Base-by-base conservation (phyloP, 2,113 vertebrate genomes). In the Cheirogaleus medius region DNA sequence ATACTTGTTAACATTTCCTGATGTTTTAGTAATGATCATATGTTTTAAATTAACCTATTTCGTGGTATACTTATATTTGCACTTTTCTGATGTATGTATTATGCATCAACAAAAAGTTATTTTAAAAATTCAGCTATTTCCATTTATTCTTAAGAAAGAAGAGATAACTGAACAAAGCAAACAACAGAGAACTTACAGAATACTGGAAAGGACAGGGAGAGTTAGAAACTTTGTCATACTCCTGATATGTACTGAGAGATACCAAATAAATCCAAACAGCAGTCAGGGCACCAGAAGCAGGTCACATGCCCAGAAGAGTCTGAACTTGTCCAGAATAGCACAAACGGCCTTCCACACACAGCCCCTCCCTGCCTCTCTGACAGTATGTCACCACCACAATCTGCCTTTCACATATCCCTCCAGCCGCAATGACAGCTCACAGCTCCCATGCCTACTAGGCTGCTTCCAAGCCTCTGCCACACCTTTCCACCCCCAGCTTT, bases 41-140 rank as follows among this genome's bases (percentile, higher is more conserved):
- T 44, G 42, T 84, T 95, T 92, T 81, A 56, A 49, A 82, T 58
- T 44, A 76, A 58, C 17, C 49, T 91, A 49, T 88, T 87, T 83
- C 68, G 25, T 13, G 34, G 14, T 82, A 49, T n/a, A 68, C 56
- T 87, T 91, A 32, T 13, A 85, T 86, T 56, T 76, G 47, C 47
- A 81, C 54, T 91, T 94, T 80, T 52, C 42, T 76, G 49, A 32
- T 76, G 5, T 37, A 69, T 71, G 44, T 47, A 18, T 85, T 85
- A 64, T 34, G 49, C 71, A 81, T 39, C 29, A 76, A 83, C 9
- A 87, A 68, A 84, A 73, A 71, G 20, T 66, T 74, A 73, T 56
- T 91, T 83, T 85, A 71, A 77, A 83, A 94, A 56, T 17, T 37
- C 87, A 89, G 37, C 32, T 73, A 80, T 85, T 85, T 92, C 32